Evolutionary conservation across 2,888 invertebrate species (phyloP).

Genomic region (Chymomyza fuscimana): DNA sequence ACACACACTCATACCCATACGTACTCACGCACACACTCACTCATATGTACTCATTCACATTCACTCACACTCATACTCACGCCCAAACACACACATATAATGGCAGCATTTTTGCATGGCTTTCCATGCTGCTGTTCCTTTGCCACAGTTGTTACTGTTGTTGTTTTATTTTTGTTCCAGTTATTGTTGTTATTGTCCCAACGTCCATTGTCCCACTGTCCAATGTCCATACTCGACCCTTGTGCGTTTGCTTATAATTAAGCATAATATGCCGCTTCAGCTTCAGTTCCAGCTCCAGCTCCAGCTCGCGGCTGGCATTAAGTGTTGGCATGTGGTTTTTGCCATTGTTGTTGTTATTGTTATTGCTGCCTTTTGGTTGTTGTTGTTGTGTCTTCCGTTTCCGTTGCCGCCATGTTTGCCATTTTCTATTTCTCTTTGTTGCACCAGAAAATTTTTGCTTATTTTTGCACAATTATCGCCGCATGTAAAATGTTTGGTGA

Average conservation of each 20-base stretch:
- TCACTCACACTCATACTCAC: not conserved
- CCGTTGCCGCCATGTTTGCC: conserved; percentile 4
- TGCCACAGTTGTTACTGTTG: not conserved
- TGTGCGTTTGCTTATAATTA: conserved; percentile 67
- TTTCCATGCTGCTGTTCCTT: not conserved
- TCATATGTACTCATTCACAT: not conserved
- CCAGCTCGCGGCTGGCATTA: conserved; percentile 53
- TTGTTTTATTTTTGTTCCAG: not conserved
- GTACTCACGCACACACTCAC: not conserved
- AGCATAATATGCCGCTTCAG: conserved; percentile 49
- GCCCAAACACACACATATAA: no score
- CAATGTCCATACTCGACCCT: conserved; percentile 27
- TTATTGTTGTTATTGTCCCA: not conserved
- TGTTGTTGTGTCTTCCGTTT: conserved; percentile 27
- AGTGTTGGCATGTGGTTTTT: conserved; percentile 66
- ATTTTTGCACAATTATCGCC: conserved; percentile 61
- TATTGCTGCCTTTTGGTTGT: conserved; percentile 24
- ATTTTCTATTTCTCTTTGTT: conserved; percentile 29
- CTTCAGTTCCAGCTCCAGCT: conserved; percentile 14
- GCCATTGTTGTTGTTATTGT: conserved; percentile 30
- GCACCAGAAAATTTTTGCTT: conserved; percentile 35
- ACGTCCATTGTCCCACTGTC: conserved; percentile 1
- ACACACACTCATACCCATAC: conserved; percentile 29
- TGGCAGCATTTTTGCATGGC: not conserved
- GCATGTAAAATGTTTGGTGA: conserved; percentile 54